phyloP scores from a whole-genome alignment of 2,113 vertebrate species.

The Ceratotherium simum region DNA sequence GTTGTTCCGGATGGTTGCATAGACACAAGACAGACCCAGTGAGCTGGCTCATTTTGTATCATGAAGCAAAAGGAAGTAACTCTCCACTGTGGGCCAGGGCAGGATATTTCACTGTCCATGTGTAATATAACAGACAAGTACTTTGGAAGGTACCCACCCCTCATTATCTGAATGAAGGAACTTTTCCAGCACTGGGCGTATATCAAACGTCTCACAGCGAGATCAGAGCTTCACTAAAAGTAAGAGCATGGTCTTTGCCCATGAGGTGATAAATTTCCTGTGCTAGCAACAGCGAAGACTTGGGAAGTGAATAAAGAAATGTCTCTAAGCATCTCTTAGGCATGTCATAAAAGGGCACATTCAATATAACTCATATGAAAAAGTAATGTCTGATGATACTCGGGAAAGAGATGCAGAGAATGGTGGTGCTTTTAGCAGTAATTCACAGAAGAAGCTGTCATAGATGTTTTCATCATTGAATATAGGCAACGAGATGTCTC shows the following conservation, averaged over 20 bases:
- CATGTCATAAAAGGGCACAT: slow-evolving; percentile 68
- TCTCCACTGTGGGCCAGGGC: neutral
- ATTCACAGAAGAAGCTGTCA: neutral
- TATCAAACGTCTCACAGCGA: slow-evolving; percentile 63
- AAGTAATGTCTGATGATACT: slow-evolving; percentile 39
- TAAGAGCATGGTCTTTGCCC: slow-evolving; percentile 54
- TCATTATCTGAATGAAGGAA: slow-evolving; percentile 53
- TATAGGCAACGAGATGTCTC: neutral
- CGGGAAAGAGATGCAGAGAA: neutral
- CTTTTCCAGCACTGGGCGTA: slow-evolving; percentile 31
- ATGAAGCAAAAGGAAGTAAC: slow-evolving; percentile 16
- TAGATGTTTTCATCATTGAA: neutral
- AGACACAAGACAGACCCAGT: slow-evolving; percentile 18
- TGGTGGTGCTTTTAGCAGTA: neutral
- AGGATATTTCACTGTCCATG: neutral
- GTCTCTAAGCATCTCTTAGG: slow-evolving; percentile 61
- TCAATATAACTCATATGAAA: slow-evolving; percentile 56
- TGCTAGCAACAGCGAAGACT: slow-evolving; percentile 56
- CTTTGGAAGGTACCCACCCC: slow-evolving; percentile 17
- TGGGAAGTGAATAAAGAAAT: slow-evolving; percentile 73
- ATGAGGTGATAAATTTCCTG: slow-evolving; percentile 61
- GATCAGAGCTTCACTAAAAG: slow-evolving; percentile 54
- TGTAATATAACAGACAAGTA: neutral
- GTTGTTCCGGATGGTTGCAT: neutral
- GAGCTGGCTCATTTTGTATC: slow-evolving; percentile 13